Evolutionary conservation across 2,888 invertebrate species (phyloP).

Genomic region (Mylabris sibirica): DNA sequence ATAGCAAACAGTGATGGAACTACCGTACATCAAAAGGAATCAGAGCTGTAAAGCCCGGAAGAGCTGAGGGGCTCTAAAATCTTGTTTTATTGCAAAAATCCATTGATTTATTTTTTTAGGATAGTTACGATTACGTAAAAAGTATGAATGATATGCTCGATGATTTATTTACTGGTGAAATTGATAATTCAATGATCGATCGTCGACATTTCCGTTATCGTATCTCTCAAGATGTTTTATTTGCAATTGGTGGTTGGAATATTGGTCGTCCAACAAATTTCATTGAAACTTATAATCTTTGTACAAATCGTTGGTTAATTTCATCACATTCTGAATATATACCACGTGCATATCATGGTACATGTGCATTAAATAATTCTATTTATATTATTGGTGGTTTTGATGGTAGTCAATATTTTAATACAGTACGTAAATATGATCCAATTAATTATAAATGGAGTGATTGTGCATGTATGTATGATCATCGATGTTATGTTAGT

Average conservation of each 20-base stretch:
- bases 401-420: constrained; percentile 80
- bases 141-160: constrained; percentile 41
- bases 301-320: constrained; percentile 80
- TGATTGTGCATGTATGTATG: constrained; percentile 81
- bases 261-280: constrained; percentile 85
- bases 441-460: constrained; percentile 79
- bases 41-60: too few relatives aligned
- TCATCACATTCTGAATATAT: constrained; percentile 72
- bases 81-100: too few relatives aligned
- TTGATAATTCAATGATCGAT: constrained; percentile 31
- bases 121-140: constrained; percentile 51
- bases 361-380: constrained; percentile 73
- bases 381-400: constrained; percentile 86
- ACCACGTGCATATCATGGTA: constrained; percentile 80
- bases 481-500: constrained; percentile 78
- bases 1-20: too few relatives aligned
- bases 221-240: constrained; percentile 79
- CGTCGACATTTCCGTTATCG: constrained; percentile 64
- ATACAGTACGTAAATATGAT: constrained; percentile 81
- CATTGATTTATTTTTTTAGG: too few relatives aligned
- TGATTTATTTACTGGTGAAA: constrained; percentile 23
- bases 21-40: too few relatives aligned
- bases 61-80: too few relatives aligned
- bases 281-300: constrained; percentile 79
- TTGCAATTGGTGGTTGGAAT: constrained; percentile 86